Conservation (phyloP, 2,888 invertebrate species). For the Osmoderma eremita region DNA sequence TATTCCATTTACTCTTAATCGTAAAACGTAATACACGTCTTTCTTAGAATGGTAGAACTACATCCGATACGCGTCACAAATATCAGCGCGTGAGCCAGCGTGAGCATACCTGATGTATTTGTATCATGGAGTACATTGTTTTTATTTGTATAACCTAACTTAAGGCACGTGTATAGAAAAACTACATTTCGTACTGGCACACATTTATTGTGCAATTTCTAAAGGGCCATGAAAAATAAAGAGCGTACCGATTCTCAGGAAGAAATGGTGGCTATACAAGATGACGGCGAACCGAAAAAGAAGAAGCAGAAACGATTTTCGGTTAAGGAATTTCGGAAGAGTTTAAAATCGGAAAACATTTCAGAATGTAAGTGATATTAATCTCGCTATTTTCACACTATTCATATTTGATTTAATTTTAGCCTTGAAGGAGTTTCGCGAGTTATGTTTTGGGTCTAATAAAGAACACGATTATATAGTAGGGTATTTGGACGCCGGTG, state of each 20-base stretch:
- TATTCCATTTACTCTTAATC: no score
- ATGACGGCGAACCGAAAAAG: conserved; percentile 1
- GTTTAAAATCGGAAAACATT: conserved; percentile 27
- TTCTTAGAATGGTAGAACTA: no score
- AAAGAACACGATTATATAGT: conserved; percentile 49
- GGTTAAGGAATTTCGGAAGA: conserved; percentile 37
- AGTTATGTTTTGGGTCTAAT: conserved; percentile 13
- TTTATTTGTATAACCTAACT: conserved; percentile 16
- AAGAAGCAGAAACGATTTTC: conserved; percentile 38
- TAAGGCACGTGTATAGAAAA: conserved; percentile 11
- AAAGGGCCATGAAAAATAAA: conserved; percentile 23
- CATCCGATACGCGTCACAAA: no score
- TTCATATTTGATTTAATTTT: conserved; percentile 15
- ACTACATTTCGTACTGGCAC: no score
- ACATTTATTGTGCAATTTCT: no score
- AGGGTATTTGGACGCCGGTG: conserved; percentile 76
- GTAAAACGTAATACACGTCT: no score
- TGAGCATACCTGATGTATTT: no score
- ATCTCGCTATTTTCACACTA: no score
- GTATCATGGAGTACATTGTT: no score
- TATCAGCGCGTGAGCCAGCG: no score
- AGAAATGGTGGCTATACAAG: background rate
- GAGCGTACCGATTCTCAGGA: background rate
- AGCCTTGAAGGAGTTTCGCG: conserved; percentile 35
- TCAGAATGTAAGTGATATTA: conserved; percentile 9